These are phyloP conservation scores for Chaetoderma sp. DNA, from an alignment of 2,888 invertebrate species.

Conservation along the genomic window DNA sequence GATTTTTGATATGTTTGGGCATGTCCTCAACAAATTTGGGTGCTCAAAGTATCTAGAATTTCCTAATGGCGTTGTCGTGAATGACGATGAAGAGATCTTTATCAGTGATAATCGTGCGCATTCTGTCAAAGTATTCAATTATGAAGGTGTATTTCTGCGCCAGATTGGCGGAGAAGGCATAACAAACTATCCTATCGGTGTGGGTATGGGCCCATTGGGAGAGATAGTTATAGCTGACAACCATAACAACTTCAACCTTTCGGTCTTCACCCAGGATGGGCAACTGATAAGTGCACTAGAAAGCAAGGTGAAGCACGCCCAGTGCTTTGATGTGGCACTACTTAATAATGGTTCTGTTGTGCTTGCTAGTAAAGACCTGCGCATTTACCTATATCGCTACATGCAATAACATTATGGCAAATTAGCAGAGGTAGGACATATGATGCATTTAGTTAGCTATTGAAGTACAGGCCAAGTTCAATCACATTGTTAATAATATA, in stretches of 20 bases:
- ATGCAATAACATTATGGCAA: too few relatives aligned
- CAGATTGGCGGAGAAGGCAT: conserved; percentile 98
- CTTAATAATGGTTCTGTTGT: conserved; percentile 99
- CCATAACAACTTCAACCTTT: conserved; percentile 99
- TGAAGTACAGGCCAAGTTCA: too few relatives aligned
- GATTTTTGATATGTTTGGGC: conserved; percentile 96
- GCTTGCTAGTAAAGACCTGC: conserved; percentile 97
- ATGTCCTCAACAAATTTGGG: conserved; percentile 65
- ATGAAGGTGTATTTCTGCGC: conserved; percentile 88
- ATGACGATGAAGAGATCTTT: conserved; percentile 98
- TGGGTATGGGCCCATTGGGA: conserved; percentile 95
- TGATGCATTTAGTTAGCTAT: too few relatives aligned
- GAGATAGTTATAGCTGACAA: conserved; percentile 98
- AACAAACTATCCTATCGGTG: conserved; percentile 98
- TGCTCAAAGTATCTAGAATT: conserved; percentile 90
- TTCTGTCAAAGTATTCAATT: conserved; percentile 95
- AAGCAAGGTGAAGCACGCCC: conserved; percentile 98
- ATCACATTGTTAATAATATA: too few relatives aligned
- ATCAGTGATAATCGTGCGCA: conserved; percentile 99
- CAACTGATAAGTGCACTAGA: conserved; percentile 95
- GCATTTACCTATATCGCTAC: conserved; percentile 98
- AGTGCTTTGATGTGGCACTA: conserved; percentile 98
- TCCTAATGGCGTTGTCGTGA: conserved; percentile 98
- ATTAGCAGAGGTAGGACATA: too few relatives aligned
- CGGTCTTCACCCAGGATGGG: conserved; percentile 92